Percentiles rank a stretch among this genome's conserved stretches.
phyloP scores from a whole-genome alignment of 2,797 vertebrate species.

The Streptopelia turtur region DNA sequence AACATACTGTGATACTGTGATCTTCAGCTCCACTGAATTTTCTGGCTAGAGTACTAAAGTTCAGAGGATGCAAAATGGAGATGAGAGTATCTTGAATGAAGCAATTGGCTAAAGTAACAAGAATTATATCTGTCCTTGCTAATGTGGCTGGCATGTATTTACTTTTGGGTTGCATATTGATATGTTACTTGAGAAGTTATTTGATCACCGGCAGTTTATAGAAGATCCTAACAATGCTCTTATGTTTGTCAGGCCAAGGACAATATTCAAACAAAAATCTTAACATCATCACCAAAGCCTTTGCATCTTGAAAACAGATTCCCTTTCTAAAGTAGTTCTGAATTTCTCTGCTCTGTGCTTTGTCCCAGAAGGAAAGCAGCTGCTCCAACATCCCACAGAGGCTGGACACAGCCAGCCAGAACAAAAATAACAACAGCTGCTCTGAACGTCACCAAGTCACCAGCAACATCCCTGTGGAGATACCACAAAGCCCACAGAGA shows the following conservation, averaged over 20 bases:
- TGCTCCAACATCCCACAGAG: neutral
- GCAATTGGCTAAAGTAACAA: neutral
- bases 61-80: neutral
- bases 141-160: neutral
- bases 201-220: neutral
- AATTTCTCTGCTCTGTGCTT: neutral
- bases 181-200: neutral
- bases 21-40: neutral
- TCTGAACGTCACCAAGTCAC: neutral
- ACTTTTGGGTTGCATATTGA: neutral
- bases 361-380: neutral
- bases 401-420: neutral
- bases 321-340: neutral
- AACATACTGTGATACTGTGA: no score
- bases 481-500: neutral
- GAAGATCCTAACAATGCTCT: neutral
- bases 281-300: neutral
- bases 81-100: neutral
- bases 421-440: conserved; percentile 37
- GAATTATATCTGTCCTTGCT: neutral
- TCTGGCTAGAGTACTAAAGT: neutral
- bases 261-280: neutral
- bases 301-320: neutral
- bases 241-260: neutral
- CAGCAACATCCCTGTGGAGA: neutral